Conservation (phyloP, 2,113 vertebrate species). For the Rhinoptilus africanus region DNA sequence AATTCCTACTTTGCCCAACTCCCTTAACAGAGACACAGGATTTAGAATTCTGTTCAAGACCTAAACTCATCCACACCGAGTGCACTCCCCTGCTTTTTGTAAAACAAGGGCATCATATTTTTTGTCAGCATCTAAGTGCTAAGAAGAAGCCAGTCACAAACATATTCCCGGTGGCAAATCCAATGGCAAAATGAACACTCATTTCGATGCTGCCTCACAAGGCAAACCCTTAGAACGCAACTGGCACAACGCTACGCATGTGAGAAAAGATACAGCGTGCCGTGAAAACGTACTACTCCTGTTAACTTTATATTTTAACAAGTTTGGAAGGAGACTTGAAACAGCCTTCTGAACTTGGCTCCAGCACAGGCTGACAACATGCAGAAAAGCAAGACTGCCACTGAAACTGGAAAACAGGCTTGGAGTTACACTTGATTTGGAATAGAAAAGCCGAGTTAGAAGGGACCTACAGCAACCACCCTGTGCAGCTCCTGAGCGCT, state of each 20-base stretch:
- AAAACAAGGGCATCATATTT: not conserved
- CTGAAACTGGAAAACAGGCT: not conserved
- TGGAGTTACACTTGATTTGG: not conserved
- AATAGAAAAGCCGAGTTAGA: too few relatives aligned
- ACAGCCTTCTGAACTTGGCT: not conserved
- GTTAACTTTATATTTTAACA: not conserved
- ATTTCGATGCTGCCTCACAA: not conserved
- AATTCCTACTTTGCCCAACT: not conserved
- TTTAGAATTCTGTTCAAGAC: not conserved
- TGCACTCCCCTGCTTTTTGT: accelerated
- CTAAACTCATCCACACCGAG: not conserved
- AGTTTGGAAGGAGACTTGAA: not conserved
- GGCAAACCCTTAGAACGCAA: not conserved
- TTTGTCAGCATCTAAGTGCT: not conserved
- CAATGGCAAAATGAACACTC: not conserved
- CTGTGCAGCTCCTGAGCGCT: not conserved
- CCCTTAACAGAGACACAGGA: not conserved
- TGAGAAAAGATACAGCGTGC: accelerated
- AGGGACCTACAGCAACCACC: too few relatives aligned
- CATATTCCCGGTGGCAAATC: not conserved
- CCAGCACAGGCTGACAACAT: not conserved
- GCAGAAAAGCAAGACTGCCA: not conserved
- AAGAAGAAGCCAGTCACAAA: not conserved
- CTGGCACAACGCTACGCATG: accelerated
- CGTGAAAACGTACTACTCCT: accelerated